Percentiles rank a stretch among this genome's conserved stretches.
phyloP scores from a whole-genome alignment of 2,797 vertebrate genomes.

The Enteromius paludinosus region DNA sequence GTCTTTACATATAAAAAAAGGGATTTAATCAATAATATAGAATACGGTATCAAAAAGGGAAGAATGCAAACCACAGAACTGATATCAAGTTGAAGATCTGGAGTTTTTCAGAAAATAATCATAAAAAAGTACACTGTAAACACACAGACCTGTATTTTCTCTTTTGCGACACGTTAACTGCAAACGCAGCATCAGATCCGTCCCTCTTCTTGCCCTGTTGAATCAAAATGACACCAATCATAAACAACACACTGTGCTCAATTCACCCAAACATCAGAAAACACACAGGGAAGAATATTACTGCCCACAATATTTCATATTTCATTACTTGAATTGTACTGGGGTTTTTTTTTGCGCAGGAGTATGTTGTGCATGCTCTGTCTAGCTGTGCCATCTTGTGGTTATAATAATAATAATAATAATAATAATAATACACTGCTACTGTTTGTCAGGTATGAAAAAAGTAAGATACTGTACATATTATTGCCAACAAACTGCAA shows the following conservation, averaged over 20 bases:
- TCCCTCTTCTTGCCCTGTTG: slow-evolving; percentile 90
- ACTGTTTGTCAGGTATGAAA: no score
- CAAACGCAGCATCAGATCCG: slow-evolving; percentile 88
- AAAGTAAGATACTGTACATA: background rate
- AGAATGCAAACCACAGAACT: background rate
- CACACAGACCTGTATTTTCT: slow-evolving; percentile 92
- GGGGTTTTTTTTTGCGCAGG: background rate
- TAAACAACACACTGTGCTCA: background rate
- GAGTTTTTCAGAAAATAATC: background rate
- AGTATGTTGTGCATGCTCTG: background rate
- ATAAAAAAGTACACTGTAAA: background rate
- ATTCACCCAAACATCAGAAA: background rate
- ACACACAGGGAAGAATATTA: background rate
- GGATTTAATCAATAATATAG: no score
- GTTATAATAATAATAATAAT: slow-evolving; percentile 32
- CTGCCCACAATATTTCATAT: background rate
- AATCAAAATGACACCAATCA: slow-evolving; percentile 20
- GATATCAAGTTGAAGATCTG: background rate
- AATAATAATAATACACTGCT: background rate
- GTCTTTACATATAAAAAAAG: background rate
- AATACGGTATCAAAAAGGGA: background rate
- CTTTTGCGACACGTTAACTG: slow-evolving; percentile 92
- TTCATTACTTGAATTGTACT: background rate
- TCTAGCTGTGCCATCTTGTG: slow-evolving; percentile 70
- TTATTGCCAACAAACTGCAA: background rate